A percentile compares a stretch with the other conserved stretches of the same genome.
Conservation (phyloP, 2,888 invertebrate species). For the Lasius fuliginosus region DNA sequence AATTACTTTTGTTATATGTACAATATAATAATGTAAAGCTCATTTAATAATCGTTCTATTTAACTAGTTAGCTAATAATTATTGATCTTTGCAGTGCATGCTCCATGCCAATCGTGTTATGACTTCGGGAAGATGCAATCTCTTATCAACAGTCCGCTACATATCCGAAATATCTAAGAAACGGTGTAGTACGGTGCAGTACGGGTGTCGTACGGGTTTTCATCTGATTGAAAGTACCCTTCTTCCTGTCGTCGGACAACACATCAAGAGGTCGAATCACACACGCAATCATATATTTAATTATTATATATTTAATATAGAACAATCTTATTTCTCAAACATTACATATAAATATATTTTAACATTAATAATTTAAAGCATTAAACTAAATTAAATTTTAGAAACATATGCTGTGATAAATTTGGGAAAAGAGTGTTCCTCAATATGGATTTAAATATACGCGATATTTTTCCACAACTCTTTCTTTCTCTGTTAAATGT, state of each 20-base stretch:
- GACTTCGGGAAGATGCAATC: conserved; percentile 83
- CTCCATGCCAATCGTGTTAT: conserved; percentile 78
- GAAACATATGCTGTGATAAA: neutral
- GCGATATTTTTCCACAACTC: neutral
- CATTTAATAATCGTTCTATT: neutral
- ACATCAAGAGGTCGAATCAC: conserved; percentile 70
- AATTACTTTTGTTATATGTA: neutral
- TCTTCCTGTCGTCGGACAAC: conserved; percentile 56
- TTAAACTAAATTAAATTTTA: neutral
- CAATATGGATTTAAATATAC: neutral
- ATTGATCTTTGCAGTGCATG: conserved; percentile 29
- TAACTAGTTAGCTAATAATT: conserved; percentile 25
- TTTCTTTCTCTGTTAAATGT: neutral
- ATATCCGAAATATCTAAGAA: conserved; percentile 74
- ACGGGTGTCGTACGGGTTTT: conserved; percentile 50
- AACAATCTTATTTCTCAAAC: neutral
- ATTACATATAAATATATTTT: neutral
- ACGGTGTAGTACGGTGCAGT: conserved; percentile 31
- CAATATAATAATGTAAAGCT: conserved; percentile 7
- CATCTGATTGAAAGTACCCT: conserved; percentile 56
- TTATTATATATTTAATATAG: neutral
- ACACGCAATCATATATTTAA: neutral
- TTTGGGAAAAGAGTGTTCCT: neutral
- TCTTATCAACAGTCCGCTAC: conserved; percentile 75
- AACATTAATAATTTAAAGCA: neutral